These are phyloP conservation scores for Pammene fasciana DNA, from an alignment of 2,888 invertebrate genomes.

Conservation along the genomic window DNA sequence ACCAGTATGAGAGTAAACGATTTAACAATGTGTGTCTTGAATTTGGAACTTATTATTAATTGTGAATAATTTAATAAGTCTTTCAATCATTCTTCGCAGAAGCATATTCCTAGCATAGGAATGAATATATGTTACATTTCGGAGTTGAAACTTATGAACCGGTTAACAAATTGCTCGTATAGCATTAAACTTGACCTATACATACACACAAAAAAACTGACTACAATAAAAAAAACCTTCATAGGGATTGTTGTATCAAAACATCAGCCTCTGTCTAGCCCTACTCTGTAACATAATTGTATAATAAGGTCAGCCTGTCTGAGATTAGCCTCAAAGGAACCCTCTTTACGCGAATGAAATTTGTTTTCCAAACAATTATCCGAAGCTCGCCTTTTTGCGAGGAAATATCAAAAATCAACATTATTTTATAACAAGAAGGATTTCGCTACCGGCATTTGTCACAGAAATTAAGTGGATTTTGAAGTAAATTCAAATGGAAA, in stretches of 20 bases:
- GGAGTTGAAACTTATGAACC: too few species aligned
- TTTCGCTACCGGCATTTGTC: neutral
- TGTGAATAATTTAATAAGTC: too few species aligned
- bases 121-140: too few species aligned
- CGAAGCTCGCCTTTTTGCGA: slow-evolving; percentile 13
- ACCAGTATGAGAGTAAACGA: too few species aligned
- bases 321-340: slow-evolving; percentile 36
- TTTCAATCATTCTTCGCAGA: too few species aligned
- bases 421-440: slow-evolving; percentile 9
- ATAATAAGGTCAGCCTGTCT: slow-evolving; percentile 41
- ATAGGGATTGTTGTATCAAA: neutral
- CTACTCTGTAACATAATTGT: slow-evolving; percentile 35
- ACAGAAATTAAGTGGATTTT: neutral
- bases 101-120: too few species aligned
- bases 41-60: too few species aligned
- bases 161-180: too few species aligned
- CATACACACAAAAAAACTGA: too few species aligned
- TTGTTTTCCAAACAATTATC: slow-evolving; percentile 35
- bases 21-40: too few species aligned
- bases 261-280: neutral
- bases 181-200: too few species aligned
- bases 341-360: slow-evolving; percentile 35
- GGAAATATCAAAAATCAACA: slow-evolving; percentile 9
- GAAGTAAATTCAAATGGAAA: neutral
- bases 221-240: too few species aligned